Base-by-base conservation (phyloP, 2,113 vertebrate genomes). In the Delphinapterus leucas region DNA sequence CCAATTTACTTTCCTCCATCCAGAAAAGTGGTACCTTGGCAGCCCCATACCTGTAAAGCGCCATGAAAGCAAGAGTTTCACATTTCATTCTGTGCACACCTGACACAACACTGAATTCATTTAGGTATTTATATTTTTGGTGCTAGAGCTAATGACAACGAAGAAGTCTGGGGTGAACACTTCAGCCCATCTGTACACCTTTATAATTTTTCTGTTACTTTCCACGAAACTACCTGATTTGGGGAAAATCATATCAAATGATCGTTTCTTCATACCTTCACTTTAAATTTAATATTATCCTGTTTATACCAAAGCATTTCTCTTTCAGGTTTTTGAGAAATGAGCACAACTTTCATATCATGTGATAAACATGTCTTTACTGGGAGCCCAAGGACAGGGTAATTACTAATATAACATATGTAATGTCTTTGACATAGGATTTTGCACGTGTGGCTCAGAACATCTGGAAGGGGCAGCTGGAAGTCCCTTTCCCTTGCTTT, bases 41-140 rank as follows among this genome's bases (percentile, higher is more conserved):
- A n/a, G 7, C 17, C 55, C 14, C 47, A 33, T 4, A 21, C 4
- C 36, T 25, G 0, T 5, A 1, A 0, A 15, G 25, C 8, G 13
- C 26, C 31, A 12, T 1, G 31, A 79, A 38, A 21, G 28, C 15
- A n/a, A 25, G 12, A 38, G 0, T 12, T 6, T 8, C 1, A 4
- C 0, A 1, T 25, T 21, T 65, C 28, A 9, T 12, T 38, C 60
- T 15, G n/a, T 21, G 11, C 6, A 68, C 25, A 28, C 49, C 38
- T 3, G 14, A 20, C 31, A 18, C 26, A 49, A 2, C 65, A 31
- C 14, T 31, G 31, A 90, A 41, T 4, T 92, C 49, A 21, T 25
- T 10, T 21, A 55, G 41, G 6, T 28, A n/a, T 31, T 41, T n/a
- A 18, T 8, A 49, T 63, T 68, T 61, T 71, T 44, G 4, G 55